Evolutionary conservation across 2,888 invertebrate genomes (phyloP), one percentile per base, ranked within the genome.

Genomic region (Horisme vitalbata): DNA sequence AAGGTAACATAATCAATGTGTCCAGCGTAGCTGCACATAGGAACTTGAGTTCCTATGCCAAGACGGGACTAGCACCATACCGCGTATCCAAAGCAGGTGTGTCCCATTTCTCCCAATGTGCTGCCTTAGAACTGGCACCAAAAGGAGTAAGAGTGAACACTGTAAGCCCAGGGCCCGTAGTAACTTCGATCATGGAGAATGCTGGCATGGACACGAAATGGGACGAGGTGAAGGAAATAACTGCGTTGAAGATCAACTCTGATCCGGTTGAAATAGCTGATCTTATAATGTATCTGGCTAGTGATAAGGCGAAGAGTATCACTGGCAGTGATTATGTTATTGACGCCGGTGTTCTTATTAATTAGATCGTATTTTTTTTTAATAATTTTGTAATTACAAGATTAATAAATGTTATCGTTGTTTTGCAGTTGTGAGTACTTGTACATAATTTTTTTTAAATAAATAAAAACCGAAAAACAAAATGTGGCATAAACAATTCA

Each of bases 81-180:
- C 24, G 43, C 12, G 28, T 55, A 3, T 68, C 74, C 0, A 78
- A 76, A 41, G 73, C 74, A 3, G 72, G 51, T 0, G 9, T 77
- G 7, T 53, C 64, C 36, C 65, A 68, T 24, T 77, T 77, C 14
- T 60, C 72, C 0, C 52, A 59, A 23, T 48, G 57, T 2, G 53
- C 54, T 5, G 77, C 76, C 1, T 74, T 96, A 30, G 97, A 95
- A 65, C 75, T 96, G 23, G 94, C 94, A 12, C 53, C 89, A 0
- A 92, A 92, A 65, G 92, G 93, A 47, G 94, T 97, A 0, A 90
- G 97, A 33, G 96, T 96, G 0, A 75, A 76, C 30, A 44, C 57
- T 1, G 48, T 75, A 0, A 72, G 65, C 21, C 75, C 75, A 12
- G 75, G 74, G 1, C 68, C 65, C 0, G 70, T 71, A 0, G 41